phyloP scores from a whole-genome alignment of 2,888 invertebrate genomes.

The Cantharis rufa region DNA sequence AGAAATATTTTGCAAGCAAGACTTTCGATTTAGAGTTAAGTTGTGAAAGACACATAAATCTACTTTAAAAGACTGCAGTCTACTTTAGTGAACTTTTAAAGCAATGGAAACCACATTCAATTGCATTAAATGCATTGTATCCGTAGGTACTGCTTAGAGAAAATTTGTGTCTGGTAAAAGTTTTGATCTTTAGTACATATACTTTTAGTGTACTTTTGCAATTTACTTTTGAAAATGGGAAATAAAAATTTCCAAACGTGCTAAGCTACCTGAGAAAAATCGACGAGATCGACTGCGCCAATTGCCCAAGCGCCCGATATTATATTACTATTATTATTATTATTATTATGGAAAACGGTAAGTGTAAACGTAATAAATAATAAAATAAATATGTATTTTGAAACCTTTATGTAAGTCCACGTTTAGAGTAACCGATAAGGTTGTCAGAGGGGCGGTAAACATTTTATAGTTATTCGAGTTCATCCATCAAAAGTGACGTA shows the following conservation, averaged over 20 bases:
- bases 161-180: background rate
- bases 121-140: background rate
- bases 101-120: background rate
- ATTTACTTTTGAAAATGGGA: background rate
- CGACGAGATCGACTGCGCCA: no score
- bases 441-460: conserved; percentile 32
- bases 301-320: no score
- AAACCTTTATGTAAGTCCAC: conserved; percentile 9
- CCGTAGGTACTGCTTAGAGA: background rate
- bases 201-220: background rate
- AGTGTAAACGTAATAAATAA: background rate
- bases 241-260: no score
- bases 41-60: background rate
- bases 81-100: background rate
- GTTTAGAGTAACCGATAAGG: conserved; percentile 19
- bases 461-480: conserved; percentile 37
- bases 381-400: background rate
- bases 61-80: background rate
- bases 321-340: no score
- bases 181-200: background rate
- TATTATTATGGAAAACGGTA: no score
- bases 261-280: no score
- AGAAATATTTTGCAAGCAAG: background rate
- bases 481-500: conserved; percentile 35
- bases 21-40: background rate